These are phyloP conservation scores for Pandemis cinnamomeana DNA, from an alignment of 2,888 invertebrate genomes.

Conservation along the genomic window DNA sequence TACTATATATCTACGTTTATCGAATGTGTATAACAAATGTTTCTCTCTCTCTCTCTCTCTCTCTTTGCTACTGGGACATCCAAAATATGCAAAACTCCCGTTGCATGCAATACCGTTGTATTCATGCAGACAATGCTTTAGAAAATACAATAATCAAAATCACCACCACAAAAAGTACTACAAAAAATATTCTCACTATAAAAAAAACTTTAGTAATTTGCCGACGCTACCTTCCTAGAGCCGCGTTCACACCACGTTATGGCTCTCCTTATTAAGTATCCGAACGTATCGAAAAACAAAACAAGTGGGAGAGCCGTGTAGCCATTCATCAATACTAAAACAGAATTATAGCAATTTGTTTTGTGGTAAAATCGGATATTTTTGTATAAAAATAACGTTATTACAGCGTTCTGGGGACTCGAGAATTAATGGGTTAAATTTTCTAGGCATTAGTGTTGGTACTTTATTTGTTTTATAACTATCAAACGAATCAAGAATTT, in stretches of 20 bases:
- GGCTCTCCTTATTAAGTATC: conserved; percentile 70
- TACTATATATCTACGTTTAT: too few relatives aligned
- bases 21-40: too few relatives aligned
- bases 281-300: conserved; percentile 54
- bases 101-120: too few relatives aligned
- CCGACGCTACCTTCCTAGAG: conserved; percentile 49
- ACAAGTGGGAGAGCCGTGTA: conserved; percentile 34
- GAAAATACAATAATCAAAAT: too few relatives aligned
- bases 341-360: conserved; percentile 33
- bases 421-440: not conserved
- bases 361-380: conserved; percentile 2
- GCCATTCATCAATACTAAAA: conserved; percentile 39
- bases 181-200: not conserved
- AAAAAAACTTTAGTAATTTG: conserved; percentile 15
- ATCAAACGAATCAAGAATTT: too few relatives aligned
- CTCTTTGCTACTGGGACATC: too few relatives aligned
- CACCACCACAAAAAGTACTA: too few relatives aligned
- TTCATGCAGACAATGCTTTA: too few relatives aligned
- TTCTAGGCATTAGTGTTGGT: not conserved
- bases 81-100: too few relatives aligned
- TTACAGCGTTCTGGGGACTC: not conserved
- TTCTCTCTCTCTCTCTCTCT: too few relatives aligned
- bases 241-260: conserved; percentile 61
- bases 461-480: too few relatives aligned
- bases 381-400: not conserved